Conservation (phyloP, 1,140 invertebrate genomes). For the Pseudobourletiella spinata region DNA sequence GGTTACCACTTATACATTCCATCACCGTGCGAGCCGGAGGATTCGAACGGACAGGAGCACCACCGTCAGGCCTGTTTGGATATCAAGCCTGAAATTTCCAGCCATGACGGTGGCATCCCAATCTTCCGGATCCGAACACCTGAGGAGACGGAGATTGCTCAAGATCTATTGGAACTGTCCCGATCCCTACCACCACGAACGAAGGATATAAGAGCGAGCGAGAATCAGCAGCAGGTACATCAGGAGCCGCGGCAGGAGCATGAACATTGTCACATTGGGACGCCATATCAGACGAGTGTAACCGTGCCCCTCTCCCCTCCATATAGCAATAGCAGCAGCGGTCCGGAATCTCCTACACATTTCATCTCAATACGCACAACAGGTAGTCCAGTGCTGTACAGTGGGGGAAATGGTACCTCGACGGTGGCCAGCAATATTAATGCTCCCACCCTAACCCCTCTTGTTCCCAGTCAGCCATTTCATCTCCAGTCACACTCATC, state of each 20-base stretch:
- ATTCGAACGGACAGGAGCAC: too few species aligned
- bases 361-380: slow-evolving; percentile 1
- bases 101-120: slow-evolving; percentile 30
- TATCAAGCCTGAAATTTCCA: slow-evolving; percentile 27
- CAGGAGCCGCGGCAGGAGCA: too few species aligned
- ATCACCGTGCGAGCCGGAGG: too few species aligned
- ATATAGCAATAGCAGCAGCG: not conserved
- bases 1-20: too few species aligned
- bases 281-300: not conserved
- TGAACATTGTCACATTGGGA: too few species aligned
- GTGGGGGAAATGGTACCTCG: not conserved
- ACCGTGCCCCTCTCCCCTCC: slow-evolving; percentile 1
- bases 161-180: slow-evolving; percentile 32
- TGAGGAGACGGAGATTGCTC: slow-evolving; percentile 59
- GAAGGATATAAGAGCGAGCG: too few species aligned
- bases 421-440: not conserved
- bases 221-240: too few species aligned
- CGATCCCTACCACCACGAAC: slow-evolving; percentile 24
- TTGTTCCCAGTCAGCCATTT: slow-evolving; percentile 21
- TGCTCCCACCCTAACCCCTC: slow-evolving; percentile 6
- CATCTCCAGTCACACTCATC: slow-evolving; percentile 3
- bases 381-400: slow-evolving; percentile 2
- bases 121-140: slow-evolving; percentile 38
- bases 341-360: too few species aligned
- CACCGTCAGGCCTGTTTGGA: too few species aligned